Evolutionary conservation across 2,113 vertebrate species (phyloP), one percentile per base, ranked within the genome.

Genomic region (Dasyurus viverrinus): DNA sequence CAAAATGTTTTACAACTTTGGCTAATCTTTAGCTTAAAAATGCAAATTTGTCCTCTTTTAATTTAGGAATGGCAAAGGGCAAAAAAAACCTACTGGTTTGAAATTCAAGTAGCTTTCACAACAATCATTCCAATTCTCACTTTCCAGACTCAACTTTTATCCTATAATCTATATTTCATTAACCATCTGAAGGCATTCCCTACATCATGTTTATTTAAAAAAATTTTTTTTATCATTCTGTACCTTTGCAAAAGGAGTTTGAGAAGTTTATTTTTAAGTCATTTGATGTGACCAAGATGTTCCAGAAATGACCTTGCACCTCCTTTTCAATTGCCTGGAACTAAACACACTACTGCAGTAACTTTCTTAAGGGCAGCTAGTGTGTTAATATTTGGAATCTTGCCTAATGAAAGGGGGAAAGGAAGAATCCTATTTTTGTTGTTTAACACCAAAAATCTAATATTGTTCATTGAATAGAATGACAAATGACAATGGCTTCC

Each of bases 311-410:
- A 93, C 7, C 55, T n/a, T 48, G 42, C 91, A 90, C 11, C 55
- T 90, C 25, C 93, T 91, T 48, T 14, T 93, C 89, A 93, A 47
- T n/a, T 26, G 2, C 84, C 1, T 5, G 91, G 1, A 25, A 47
- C 89, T 54, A 53, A 55, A 14, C n/a, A n/a, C 36, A 95, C 36
- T 11, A 52, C n/a, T 92, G 84, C 24, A 95, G 12, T 25, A 0
- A 95, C 68, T 6, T 95, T 96, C 96, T 93, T 92, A 91, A 95
- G 94, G 92, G 96, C 27, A 95, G 50, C 46, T 68, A 94, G 53
- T 48, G 90, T 53, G 68, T 27, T 90, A 57, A 92, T 30, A 53
- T 89, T 93, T 94, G 93, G 94, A 98, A 96, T 97, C 89, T 0
- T 95, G 92, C 90, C 93, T 91, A 36, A 94, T 48, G 27, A 23